phyloP scores from a whole-genome alignment of 2,797 vertebrate genomes.

The Argentina silus region DNA sequence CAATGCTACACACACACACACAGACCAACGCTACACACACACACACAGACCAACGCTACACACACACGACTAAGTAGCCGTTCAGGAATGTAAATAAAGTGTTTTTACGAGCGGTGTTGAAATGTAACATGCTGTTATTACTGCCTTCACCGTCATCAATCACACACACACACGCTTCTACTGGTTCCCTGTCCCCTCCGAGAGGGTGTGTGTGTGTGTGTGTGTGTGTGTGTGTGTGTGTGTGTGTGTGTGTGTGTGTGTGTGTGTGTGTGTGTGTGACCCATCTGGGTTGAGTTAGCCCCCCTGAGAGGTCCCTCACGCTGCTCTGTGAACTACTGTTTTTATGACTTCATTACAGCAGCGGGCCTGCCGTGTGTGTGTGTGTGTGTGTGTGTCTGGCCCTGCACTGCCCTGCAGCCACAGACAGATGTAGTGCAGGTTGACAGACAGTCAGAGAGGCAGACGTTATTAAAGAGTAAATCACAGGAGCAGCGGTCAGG shows the following conservation, averaged over 20 bases:
- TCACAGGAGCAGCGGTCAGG: not conserved
- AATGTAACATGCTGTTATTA: too few relatives aligned
- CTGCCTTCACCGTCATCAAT: too few relatives aligned
- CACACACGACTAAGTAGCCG: too few relatives aligned
- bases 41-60: too few relatives aligned
- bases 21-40: too few relatives aligned
- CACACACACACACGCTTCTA: too few relatives aligned
- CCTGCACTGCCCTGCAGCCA: too few relatives aligned
- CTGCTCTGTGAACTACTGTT: conserved; percentile 3
- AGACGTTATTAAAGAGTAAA: not conserved
- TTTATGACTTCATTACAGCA: conserved; percentile 27
- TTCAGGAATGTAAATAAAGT: too few relatives aligned
- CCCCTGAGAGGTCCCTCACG: not conserved
- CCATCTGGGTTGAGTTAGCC: conserved; percentile 43
- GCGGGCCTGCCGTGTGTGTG: conserved; percentile 5
- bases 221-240: conserved; percentile 10
- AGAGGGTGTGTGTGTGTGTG: conserved; percentile 2
- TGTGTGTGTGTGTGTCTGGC: conserved; percentile 7
- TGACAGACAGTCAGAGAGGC: not conserved
- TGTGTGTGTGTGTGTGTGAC: not conserved
- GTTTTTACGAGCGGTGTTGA: too few relatives aligned
- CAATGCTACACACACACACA: too few relatives aligned
- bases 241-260: not conserved
- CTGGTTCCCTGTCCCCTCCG: too few relatives aligned
- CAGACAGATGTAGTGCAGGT: not conserved